A percentile compares a stretch with the other conserved stretches of the same genome.
phyloP scores from a whole-genome alignment of 2,113 vertebrate species.

The Sclerurus mexicanus region DNA sequence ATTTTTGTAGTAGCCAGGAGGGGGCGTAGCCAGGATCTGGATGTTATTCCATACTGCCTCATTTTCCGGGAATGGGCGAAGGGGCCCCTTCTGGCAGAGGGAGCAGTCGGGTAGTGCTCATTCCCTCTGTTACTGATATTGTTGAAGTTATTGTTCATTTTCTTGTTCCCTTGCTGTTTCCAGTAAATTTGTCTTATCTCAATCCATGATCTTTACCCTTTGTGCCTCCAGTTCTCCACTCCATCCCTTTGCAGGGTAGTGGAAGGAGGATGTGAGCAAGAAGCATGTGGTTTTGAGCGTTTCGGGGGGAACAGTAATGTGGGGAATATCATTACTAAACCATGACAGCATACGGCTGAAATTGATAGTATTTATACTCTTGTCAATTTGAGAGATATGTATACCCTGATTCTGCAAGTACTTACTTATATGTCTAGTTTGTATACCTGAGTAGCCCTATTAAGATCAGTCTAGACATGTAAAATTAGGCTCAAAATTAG shows the following conservation, averaged over 20 bases:
- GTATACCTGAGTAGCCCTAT: not conserved
- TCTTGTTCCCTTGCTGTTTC: not conserved
- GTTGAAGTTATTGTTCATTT: not conserved
- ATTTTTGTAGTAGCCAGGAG: not conserved
- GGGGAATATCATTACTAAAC: not conserved
- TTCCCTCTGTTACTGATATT: not conserved
- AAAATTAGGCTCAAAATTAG: not conserved
- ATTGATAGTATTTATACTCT: not conserved
- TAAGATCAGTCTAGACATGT: not conserved
- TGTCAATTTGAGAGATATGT: not conserved
- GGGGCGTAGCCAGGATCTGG: not conserved
- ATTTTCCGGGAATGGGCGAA: not conserved
- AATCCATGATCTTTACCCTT: not conserved
- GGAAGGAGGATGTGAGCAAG: not conserved
- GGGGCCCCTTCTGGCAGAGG: rapidly evolving
- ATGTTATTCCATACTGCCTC: not conserved
- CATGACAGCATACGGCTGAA: not conserved
- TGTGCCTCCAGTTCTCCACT: not conserved
- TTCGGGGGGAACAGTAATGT: not conserved
- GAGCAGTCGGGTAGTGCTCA: rapidly evolving
- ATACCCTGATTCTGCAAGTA: not conserved
- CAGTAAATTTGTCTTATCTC: not conserved
- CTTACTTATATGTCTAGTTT: not conserved
- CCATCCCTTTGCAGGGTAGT: not conserved
- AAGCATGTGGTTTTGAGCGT: not conserved